phyloP scores from a whole-genome alignment of 2,113 vertebrate genomes.

The Muntiacus reevesi region DNA sequence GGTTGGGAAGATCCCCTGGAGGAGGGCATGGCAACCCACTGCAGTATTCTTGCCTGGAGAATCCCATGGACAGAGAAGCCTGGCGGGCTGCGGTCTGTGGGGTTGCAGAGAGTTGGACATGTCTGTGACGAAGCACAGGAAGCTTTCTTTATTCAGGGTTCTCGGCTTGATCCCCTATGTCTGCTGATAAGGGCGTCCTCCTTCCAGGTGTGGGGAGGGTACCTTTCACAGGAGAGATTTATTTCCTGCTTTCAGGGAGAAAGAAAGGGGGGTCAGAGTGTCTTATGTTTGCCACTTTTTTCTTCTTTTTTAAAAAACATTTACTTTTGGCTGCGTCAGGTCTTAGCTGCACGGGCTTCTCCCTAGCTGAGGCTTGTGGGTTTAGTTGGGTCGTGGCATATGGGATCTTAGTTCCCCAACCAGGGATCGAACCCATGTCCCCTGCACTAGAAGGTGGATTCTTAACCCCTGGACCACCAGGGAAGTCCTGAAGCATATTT shows the following conservation, averaged over 20 bases:
- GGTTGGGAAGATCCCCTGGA: background rate
- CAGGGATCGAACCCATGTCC: rapidly evolving
- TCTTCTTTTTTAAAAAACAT: background rate
- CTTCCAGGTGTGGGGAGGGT: background rate
- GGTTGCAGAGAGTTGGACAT: background rate
- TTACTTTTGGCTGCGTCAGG: background rate
- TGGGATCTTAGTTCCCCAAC: background rate
- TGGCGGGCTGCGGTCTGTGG: background rate
- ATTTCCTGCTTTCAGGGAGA: background rate
- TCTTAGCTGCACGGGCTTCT: background rate
- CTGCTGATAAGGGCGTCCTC: background rate
- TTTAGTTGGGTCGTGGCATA: rapidly evolving
- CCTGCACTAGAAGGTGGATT: background rate
- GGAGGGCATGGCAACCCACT: background rate
- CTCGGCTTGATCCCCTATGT: background rate
- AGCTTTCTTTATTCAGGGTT: background rate
- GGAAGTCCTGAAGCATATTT: background rate
- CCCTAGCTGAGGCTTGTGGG: background rate
- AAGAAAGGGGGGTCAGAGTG: background rate
- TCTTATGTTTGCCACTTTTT: background rate
- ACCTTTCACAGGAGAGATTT: background rate
- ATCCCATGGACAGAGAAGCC: background rate
- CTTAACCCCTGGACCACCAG: background rate
- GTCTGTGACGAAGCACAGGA: background rate
- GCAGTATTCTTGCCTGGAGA: background rate